Conservation (phyloP, 2,113 vertebrate genomes). For the Oncorhynchus kisutch region DNA sequence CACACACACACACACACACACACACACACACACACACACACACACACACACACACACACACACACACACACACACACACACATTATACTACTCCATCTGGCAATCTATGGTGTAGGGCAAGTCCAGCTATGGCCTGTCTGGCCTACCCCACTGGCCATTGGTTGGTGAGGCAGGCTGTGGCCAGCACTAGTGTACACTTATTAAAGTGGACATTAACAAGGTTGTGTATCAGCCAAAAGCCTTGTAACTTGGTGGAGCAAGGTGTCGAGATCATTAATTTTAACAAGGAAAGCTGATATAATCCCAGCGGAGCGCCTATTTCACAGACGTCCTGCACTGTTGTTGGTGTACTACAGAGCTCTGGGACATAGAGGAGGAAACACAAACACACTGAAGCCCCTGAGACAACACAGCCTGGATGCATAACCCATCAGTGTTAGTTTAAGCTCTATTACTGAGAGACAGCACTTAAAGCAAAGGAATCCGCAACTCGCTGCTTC, state of each 20-base stretch:
- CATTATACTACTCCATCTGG: conserved; percentile 4
- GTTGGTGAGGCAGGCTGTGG: background rate
- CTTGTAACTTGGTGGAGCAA: conserved; percentile 57
- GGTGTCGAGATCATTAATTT: conserved; percentile 67
- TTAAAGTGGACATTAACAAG: conserved; percentile 69
- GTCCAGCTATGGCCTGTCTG: background rate
- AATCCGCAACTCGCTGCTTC: conserved; percentile 31
- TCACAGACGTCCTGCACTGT: conserved; percentile 18
- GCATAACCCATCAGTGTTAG: conserved; percentile 46
- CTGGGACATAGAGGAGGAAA: background rate
- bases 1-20: conserved; percentile 2
- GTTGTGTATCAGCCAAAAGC: conserved; percentile 42
- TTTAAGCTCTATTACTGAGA: conserved; percentile 39
- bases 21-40: background rate
- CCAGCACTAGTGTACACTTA: conserved; percentile 35
- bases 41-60: conserved; percentile 7
- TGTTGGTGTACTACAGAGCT: background rate
- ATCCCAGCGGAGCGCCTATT: conserved; percentile 48
- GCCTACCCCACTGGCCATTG: conserved; percentile 5
- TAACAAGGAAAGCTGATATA: conserved; percentile 53
- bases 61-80: background rate
- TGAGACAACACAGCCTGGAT: conserved; percentile 38
- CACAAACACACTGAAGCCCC: conserved; percentile 12
- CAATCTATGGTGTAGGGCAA: background rate
- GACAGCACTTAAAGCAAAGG: conserved; percentile 18